phyloP scores from a whole-genome alignment of 1,140 invertebrate genomes.

The Ooceraea biroi region DNA sequence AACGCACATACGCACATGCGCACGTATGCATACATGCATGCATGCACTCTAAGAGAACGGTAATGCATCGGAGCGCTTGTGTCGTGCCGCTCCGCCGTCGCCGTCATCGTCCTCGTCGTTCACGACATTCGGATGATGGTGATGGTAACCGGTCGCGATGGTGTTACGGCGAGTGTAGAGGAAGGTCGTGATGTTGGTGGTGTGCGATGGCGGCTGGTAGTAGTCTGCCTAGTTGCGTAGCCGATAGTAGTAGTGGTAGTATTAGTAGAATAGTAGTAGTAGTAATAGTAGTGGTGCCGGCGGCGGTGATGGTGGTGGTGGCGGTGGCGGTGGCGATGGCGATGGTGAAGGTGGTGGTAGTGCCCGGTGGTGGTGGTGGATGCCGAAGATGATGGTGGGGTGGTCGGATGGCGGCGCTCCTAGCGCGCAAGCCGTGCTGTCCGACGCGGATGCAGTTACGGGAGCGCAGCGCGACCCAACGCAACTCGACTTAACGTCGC shows the following conservation, averaged over 20 bases:
- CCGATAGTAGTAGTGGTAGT: constrained; percentile 39
- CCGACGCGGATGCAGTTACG: constrained; percentile 86
- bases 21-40: neutral
- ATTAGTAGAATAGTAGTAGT: constrained; percentile 46
- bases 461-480: constrained; percentile 86
- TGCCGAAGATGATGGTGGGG: constrained; percentile 73
- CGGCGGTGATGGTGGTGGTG: constrained; percentile 67
- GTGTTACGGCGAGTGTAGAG: constrained; percentile 53
- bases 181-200: constrained; percentile 60
- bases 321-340: constrained; percentile 62
- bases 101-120: constrained; percentile 25
- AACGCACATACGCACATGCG: neutral
- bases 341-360: constrained; percentile 62
- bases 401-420: constrained; percentile 83
- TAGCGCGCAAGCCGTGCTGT: constrained; percentile 83
- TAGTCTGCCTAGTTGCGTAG: constrained; percentile 44
- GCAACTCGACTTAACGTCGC: constrained; percentile 83
- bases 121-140: constrained; percentile 39
- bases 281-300: constrained; percentile 32
- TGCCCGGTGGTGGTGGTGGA: constrained; percentile 41
- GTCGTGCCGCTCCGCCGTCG: constrained; percentile 41
- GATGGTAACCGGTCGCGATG: constrained; percentile 64
- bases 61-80: constrained; percentile 35
- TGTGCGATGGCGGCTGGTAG: constrained; percentile 24
- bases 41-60: constrained; percentile 33